Evolutionary conservation across 2,888 invertebrate species (phyloP).

Genomic region (Agrochola lychnidis): DNA sequence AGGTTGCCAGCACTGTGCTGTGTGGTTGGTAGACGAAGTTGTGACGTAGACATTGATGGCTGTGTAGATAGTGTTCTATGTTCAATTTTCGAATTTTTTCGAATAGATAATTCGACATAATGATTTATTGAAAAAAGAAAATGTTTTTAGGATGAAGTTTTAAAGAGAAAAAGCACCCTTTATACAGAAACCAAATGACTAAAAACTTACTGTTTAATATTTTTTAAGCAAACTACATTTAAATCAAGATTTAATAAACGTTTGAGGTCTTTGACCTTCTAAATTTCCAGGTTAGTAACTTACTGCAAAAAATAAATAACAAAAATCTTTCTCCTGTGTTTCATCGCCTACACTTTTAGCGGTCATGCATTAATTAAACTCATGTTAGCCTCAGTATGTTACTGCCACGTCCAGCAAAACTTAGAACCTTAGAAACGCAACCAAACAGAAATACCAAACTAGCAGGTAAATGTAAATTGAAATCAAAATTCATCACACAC

Average conservation of each 20-base stretch:
- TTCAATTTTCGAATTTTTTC: background rate
- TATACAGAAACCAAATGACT: background rate
- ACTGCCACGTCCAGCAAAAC: background rate
- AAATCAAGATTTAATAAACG: too few relatives aligned
- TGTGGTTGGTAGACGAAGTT: constrained; percentile 32
- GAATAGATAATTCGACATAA: background rate
- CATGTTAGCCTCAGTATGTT: background rate
- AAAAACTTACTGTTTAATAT: background rate
- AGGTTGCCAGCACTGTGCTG: constrained; percentile 47
- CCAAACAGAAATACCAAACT: constrained; percentile 61
- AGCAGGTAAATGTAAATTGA: constrained; percentile 69
- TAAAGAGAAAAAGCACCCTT: background rate
- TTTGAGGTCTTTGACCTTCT: too few relatives aligned
- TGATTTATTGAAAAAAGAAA: background rate
- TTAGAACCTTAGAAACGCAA: constrained; percentile 12
- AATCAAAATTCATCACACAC: constrained; percentile 76
- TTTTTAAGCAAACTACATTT: background rate
- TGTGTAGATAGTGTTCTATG: background rate
- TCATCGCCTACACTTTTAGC: background rate
- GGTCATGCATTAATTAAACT: background rate
- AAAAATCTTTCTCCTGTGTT: background rate
- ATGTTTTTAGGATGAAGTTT: background rate
- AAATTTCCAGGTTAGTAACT: background rate
- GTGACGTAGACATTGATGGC: constrained; percentile 4
- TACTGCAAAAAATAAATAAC: background rate